Evolutionary conservation across 1,140 invertebrate species (phyloP).

Genomic region (Heliconius eleuchia): DNA sequence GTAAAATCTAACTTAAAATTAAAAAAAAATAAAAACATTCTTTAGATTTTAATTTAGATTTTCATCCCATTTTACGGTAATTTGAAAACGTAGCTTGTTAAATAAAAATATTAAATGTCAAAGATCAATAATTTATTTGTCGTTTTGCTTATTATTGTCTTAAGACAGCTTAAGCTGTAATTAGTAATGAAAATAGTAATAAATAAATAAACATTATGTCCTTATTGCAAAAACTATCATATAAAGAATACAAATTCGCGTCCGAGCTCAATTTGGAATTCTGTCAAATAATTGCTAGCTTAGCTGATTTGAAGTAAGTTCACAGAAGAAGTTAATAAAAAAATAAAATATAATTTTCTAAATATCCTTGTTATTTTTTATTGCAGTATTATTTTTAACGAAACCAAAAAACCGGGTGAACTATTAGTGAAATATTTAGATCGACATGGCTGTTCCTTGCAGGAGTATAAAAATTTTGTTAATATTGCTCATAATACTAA

Average conservation of each 20-base stretch:
- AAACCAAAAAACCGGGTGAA: constrained; percentile 56
- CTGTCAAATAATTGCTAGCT: constrained; percentile 45
- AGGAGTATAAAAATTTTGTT: constrained; percentile 51
- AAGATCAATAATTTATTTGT: neutral
- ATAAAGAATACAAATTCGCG: constrained; percentile 43
- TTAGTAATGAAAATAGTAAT: neutral
- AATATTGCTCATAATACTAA: constrained; percentile 43
- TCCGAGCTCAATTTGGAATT: constrained; percentile 32
- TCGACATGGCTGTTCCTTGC: constrained; percentile 48
- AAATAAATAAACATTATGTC: constrained; percentile 30
- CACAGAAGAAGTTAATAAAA: neutral
- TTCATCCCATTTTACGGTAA: too few relatives aligned
- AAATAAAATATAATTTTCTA: constrained; percentile 7
- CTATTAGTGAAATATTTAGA: constrained; percentile 57
- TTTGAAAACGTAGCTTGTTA: too few relatives aligned
- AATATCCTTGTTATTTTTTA: neutral
- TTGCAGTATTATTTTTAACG: constrained; percentile 52
- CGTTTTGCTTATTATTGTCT: neutral
- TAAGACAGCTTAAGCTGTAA: too few relatives aligned
- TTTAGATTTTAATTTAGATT: too few relatives aligned
- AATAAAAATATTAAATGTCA: neutral
- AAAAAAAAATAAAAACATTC: too few relatives aligned
- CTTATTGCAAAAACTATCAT: constrained; percentile 41
- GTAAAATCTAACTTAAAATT: too few relatives aligned
- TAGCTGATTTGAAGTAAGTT: constrained; percentile 45